These are phyloP conservation scores for Athene cunicularia DNA, from an alignment of 2,113 vertebrate species.

Conservation along the genomic window DNA sequence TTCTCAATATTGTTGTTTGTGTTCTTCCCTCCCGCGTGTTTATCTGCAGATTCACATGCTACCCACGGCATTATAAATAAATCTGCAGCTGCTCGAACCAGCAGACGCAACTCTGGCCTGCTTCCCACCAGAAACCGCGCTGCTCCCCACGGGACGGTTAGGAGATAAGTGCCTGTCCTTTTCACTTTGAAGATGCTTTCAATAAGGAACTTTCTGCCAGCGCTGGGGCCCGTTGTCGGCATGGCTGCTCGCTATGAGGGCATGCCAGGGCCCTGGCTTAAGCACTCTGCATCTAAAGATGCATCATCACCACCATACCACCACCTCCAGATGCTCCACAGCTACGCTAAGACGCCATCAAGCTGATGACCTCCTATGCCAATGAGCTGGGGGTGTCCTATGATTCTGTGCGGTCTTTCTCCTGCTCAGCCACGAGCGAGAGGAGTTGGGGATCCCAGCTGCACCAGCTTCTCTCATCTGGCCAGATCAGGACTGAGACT, in stretches of 20 bases:
- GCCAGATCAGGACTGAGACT: background rate
- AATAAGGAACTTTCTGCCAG: background rate
- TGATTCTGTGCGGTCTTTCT: accelerated
- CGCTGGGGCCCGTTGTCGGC: accelerated
- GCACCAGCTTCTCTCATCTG: background rate
- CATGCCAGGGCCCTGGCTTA: accelerated
- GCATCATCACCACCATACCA: background rate
- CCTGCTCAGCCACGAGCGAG: background rate
- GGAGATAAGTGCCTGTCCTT: background rate
- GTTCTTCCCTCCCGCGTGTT: slow-evolving; percentile 11
- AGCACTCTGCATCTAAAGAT: background rate
- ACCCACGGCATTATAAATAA: slow-evolving; percentile 1
- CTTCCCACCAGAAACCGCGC: background rate
- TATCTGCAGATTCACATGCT: slow-evolving; percentile 38
- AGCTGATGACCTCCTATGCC: background rate
- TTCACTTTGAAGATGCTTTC: background rate
- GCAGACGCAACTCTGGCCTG: background rate
- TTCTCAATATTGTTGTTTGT: background rate
- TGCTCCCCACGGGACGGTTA: background rate
- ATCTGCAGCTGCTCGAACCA: slow-evolving; percentile 50
- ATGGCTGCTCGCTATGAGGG: background rate
- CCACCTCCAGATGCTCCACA: background rate
- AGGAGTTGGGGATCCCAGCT: background rate
- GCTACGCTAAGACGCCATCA: accelerated
- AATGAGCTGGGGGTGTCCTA: background rate